phyloP scores from a whole-genome alignment of 2,888 invertebrate genomes.

The Sabellastarte sp. region DNA sequence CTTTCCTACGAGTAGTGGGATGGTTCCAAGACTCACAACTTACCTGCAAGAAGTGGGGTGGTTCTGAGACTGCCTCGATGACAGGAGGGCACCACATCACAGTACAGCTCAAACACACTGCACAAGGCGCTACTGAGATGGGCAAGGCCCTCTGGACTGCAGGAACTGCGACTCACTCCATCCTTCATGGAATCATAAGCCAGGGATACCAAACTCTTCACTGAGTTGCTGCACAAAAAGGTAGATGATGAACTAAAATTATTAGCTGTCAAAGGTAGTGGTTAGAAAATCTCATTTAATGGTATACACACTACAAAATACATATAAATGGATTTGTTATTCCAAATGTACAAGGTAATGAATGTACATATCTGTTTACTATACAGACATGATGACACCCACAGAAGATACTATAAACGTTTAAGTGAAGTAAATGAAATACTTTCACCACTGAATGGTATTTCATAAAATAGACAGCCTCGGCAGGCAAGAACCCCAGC shows the following conservation, averaged over 20 bases:
- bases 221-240: constrained; percentile 18
- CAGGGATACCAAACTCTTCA: constrained; percentile 20
- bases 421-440: too few relatives aligned
- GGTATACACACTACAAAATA: background rate
- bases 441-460: too few relatives aligned
- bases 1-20: too few relatives aligned
- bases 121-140: constrained; percentile 22
- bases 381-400: too few relatives aligned
- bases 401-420: too few relatives aligned
- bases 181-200: constrained; percentile 26
- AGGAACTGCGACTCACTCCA: constrained; percentile 16
- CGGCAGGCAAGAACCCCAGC: too few relatives aligned
- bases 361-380: too few relatives aligned
- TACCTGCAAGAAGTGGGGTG: constrained; percentile 27
- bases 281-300: background rate
- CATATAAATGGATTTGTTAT: background rate
- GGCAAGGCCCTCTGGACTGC: constrained; percentile 20
- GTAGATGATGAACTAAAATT: background rate
- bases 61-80: constrained; percentile 23
- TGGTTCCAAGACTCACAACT: too few relatives aligned
- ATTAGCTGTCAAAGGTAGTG: too few relatives aligned
- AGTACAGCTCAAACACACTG: constrained; percentile 29
- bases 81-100: constrained; percentile 29
- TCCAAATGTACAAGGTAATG: too few relatives aligned
- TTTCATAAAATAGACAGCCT: too few relatives aligned